These are phyloP conservation scores for Paramuricea clavata DNA, from an alignment of 92 coral and sea anemone genomes.

Conservation along the genomic window DNA sequence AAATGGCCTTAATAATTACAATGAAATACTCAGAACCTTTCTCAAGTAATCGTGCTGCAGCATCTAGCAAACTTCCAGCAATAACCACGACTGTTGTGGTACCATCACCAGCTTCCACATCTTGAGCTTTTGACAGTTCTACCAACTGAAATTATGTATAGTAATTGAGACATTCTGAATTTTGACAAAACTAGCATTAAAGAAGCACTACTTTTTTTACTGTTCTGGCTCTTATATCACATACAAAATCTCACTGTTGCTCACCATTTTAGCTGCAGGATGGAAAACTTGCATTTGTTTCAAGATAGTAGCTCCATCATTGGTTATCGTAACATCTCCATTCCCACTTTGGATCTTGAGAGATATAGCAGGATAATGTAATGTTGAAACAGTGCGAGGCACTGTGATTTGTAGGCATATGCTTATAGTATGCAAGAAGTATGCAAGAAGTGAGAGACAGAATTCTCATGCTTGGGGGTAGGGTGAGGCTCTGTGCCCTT, in stretches of 20 bases:
- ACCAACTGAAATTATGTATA: conserved; percentile 73
- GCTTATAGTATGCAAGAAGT: too few species aligned
- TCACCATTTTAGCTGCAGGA: conserved; percentile 99
- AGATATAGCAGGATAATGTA: not conserved
- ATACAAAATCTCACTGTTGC: not conserved
- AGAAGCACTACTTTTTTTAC: too few species aligned
- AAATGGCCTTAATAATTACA: too few species aligned
- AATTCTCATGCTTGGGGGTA: too few species aligned
- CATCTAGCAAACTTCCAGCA: conserved; percentile 97
- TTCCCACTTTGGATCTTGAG: conserved; percentile 87
- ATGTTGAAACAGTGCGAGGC: too few species aligned
- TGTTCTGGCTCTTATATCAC: not conserved
- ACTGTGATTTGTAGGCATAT: too few species aligned
- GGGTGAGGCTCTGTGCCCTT: too few species aligned
- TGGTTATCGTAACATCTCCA: conserved; percentile 97
- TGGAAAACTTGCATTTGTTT: conserved; percentile 98
- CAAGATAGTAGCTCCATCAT: conserved; percentile 96
- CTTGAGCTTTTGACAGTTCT: conserved; percentile 97
- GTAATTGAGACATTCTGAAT: not conserved
- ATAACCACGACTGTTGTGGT: conserved; percentile 97
- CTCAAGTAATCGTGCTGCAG: conserved; percentile 89
- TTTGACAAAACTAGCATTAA: too few species aligned
- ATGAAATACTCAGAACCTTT: conserved; percentile 76
- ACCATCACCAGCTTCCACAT: conserved; percentile 98
- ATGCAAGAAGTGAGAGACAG: too few species aligned